Conservation (phyloP, 1,140 invertebrate genomes). For the Lordiphosa stackelbergi region DNA sequence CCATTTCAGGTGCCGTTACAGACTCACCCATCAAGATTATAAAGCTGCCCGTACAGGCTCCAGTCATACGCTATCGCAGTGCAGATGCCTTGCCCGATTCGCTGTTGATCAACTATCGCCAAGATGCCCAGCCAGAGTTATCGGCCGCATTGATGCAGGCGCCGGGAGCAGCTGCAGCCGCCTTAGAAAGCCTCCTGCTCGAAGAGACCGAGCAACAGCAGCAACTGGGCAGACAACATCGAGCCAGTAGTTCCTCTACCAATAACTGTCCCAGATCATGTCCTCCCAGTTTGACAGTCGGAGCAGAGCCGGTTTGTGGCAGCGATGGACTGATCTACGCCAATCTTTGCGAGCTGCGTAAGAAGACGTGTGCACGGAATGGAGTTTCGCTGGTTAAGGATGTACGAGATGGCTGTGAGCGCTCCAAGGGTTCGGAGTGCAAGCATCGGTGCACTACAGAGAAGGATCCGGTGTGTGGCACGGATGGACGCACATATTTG, state of each 20-base stretch:
- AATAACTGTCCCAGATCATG: constrained; percentile 87
- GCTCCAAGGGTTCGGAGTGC: constrained; percentile 83
- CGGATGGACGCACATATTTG: constrained; percentile 91
- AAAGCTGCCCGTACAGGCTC: constrained; percentile 64
- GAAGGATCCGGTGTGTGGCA: constrained; percentile 92
- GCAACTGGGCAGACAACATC: constrained; percentile 49
- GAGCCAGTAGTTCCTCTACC: constrained; percentile 44
- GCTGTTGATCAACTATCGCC: constrained; percentile 57
- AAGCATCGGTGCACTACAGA: constrained; percentile 89
- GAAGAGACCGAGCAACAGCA: constrained; percentile 59
- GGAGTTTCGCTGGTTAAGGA: constrained; percentile 77
- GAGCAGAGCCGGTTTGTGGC: constrained; percentile 91
- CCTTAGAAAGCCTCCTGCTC: constrained; percentile 49
- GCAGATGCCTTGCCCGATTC: constrained; percentile 61
- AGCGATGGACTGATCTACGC: constrained; percentile 91
- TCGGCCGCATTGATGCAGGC: constrained; percentile 49
- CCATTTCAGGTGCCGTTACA: constrained; percentile 53
- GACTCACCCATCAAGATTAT: constrained; percentile 74
- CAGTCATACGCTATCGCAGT: constrained; percentile 69
- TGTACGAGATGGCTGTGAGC: constrained; percentile 82
- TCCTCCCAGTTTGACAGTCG: constrained; percentile 80
- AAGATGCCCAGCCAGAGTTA: constrained; percentile 54
- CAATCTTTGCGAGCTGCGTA: constrained; percentile 93
- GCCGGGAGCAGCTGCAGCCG: constrained; percentile 54
- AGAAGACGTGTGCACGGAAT: constrained; percentile 94